Percentiles rank a stretch among this genome's conserved stretches.
phyloP scores from a whole-genome alignment of 1,140 invertebrate species.

The Drosophila orosa region DNA sequence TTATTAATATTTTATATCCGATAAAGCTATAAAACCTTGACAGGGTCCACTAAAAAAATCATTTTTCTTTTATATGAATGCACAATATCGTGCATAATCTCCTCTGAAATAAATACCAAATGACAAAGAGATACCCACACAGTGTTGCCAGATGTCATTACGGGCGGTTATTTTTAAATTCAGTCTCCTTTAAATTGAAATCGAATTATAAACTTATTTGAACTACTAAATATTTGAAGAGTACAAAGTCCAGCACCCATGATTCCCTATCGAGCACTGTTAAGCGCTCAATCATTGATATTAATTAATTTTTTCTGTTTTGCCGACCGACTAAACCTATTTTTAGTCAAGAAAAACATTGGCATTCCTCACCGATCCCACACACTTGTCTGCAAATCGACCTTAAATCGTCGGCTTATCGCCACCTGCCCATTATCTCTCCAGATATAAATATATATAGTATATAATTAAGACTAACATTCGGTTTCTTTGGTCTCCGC shows the following conservation, averaged over 20 bases:
- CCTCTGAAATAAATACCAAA: no score
- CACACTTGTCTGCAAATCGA: slow-evolving; percentile 27
- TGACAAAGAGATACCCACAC: no score
- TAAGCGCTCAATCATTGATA: slow-evolving; percentile 29
- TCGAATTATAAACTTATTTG: not conserved
- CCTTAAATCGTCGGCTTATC: slow-evolving; percentile 28
- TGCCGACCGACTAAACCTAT: slow-evolving; percentile 3
- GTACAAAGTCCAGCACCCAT: slow-evolving; percentile 21
- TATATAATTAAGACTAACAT: slow-evolving; percentile 43
- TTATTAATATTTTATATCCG: no score
- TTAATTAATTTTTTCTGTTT: slow-evolving; percentile 29
- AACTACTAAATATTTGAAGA: not conserved
- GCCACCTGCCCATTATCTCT: slow-evolving; percentile 18
- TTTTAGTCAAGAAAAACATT: slow-evolving; percentile 38
- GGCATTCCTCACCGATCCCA: slow-evolving; percentile 17
- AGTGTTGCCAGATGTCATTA: not conserved
- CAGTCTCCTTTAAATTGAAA: not conserved
- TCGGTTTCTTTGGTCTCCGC: slow-evolving; percentile 49
- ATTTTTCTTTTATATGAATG: no score
- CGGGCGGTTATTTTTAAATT: not conserved
- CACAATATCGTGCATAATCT: no score
- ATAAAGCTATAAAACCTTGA: no score
- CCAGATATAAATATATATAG: not conserved
- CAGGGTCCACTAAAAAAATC: no score
- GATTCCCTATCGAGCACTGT: slow-evolving; percentile 11